A percentile compares a stretch with the other conserved stretches of the same genome.
Conservation (phyloP, 1,140 invertebrate species). For the Camponotus pennsylvanicus region DNA sequence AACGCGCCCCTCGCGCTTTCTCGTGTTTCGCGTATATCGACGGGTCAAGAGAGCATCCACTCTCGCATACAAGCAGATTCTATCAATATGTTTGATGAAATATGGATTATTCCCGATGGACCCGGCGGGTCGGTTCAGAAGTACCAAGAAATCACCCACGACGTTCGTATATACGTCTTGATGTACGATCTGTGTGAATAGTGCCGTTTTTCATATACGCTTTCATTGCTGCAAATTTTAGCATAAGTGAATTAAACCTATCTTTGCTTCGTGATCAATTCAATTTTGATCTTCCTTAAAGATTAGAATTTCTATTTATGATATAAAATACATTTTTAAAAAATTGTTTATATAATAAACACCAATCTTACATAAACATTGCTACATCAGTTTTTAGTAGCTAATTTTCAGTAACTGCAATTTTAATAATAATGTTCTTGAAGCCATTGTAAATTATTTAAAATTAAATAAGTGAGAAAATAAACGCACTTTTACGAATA, state of each 20-base stretch:
- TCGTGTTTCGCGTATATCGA: slow-evolving; percentile 13
- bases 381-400: too few relatives aligned
- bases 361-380: neutral
- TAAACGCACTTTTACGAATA: too few relatives aligned
- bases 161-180: slow-evolving; percentile 31
- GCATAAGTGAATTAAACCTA: slow-evolving; percentile 27
- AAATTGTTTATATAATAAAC: neutral
- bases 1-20: neutral
- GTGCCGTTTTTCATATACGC: slow-evolving; percentile 1
- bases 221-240: slow-evolving; percentile 25
- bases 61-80: slow-evolving; percentile 2
- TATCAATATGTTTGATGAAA: slow-evolving; percentile 81
- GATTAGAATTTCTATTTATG: neutral
- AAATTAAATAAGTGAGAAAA: too few relatives aligned
- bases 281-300: neutral
- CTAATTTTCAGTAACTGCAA: too few relatives aligned
- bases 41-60: slow-evolving; percentile 39
- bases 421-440: too few relatives aligned
- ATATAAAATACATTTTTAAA: neutral
- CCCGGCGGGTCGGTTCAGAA: slow-evolving; percentile 33
- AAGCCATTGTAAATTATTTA: too few relatives aligned
- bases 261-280: neutral
- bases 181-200: slow-evolving; percentile 35
- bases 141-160: slow-evolving; percentile 59
- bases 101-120: slow-evolving; percentile 81